Base-by-base conservation (phyloP, 1,140 invertebrate genomes). In the Patella vulgata region DNA sequence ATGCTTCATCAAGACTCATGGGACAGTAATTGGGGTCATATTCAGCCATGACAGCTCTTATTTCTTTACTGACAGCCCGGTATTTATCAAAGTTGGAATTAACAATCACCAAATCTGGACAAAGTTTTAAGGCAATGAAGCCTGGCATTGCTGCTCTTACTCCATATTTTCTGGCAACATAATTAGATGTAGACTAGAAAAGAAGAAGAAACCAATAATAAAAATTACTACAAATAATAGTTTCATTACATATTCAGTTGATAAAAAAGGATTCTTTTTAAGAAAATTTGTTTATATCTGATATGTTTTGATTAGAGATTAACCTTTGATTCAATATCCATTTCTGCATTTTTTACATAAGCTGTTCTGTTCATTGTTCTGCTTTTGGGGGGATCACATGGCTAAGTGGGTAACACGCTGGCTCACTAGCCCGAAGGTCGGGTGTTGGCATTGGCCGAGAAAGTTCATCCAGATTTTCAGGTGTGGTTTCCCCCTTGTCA, bases 91-190 rank as follows among this genome's bases (percentile, higher is more conserved):
- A 89, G 74, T 90, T 86, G 3, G 73, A 63, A 0, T 85, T 84
- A 12, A 91, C 86, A 59, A 91, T 86, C 1, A 86, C 77, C 3
- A 91, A 78, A 33, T 88, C 67, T 3, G 90, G 89, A 74, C 90
- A 91, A 4, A 91, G 79, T 74, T 90, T 89, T 51, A 84, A 86
- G 0, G 80, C 90, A 66, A 91, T 90, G 72, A 91, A 91, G 4
- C 90, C 90, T n/a, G 90, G 89, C 90, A 91, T 90, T 12, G 85
- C 90, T 44, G 90, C 89, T 52, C 90, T 75, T 1, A 91, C 89
- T 43, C 90, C 90, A 84, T 81, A 91, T 60, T 85, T 84, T 28
- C 90, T 78, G 3, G 90, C 90, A 6, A 84, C 62, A 74, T 91
- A 91, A 78, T 91, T 91, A 0, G 89, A 89, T 19, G 90, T 91